phyloP scores from a whole-genome alignment of 2,113 vertebrate genomes.

The Apistogramma diplotaenia region DNA sequence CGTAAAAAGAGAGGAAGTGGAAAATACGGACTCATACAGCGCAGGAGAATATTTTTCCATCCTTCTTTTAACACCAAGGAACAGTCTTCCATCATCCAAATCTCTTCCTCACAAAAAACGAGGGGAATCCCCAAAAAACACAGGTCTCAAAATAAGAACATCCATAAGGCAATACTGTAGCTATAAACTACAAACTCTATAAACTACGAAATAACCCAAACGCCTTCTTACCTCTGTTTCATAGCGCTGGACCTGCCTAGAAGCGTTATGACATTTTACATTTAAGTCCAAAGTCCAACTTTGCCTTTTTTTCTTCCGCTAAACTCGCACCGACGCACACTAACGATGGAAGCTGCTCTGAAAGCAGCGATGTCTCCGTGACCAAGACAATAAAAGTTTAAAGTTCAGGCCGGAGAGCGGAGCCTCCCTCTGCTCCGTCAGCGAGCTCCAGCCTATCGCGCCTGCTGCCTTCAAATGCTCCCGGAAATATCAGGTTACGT shows the following conservation, averaged over 20 bases:
- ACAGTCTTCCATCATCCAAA: background rate
- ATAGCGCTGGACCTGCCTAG: constrained; percentile 3
- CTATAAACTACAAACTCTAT: background rate
- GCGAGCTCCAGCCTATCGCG: constrained; percentile 5
- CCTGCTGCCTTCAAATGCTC: constrained; percentile 32
- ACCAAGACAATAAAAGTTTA: fast-evolving
- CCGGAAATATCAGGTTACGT: background rate
- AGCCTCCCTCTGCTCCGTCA: constrained; percentile 13
- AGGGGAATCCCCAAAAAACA: background rate
- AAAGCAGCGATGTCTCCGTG: background rate
- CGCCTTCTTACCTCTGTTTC: constrained; percentile 44
- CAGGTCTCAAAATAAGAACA: background rate
- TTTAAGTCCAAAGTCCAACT: constrained; percentile 11
- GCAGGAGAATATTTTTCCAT: constrained; percentile 6
- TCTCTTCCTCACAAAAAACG: background rate
- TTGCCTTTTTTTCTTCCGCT: background rate
- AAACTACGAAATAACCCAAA: background rate
- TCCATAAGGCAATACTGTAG: no score
- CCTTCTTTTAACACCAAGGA: background rate
- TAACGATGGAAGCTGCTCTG: fast-evolving
- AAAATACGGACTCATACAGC: background rate
- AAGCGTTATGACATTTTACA: background rate
- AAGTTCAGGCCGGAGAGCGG: background rate
- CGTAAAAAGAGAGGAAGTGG: background rate
- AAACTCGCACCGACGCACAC: background rate